phyloP scores from a whole-genome alignment of 2,113 vertebrate species.

The Mesitornis unicolor region DNA sequence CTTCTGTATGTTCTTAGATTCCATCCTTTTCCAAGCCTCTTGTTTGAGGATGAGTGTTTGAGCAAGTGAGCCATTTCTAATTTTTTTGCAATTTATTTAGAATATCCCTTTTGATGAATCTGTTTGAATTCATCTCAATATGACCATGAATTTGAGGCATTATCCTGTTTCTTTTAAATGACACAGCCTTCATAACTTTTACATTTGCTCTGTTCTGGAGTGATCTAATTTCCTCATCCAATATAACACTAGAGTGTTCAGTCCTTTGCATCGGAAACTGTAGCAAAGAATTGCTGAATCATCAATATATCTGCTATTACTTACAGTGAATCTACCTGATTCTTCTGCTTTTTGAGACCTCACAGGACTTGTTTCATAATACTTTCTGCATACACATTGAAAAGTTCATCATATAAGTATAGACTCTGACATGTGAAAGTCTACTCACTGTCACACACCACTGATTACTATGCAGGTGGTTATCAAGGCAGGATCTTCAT shows the following conservation, averaged over 20 bases:
- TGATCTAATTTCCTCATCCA: not conserved
- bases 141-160: not conserved
- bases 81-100: not conserved
- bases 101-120: not conserved
- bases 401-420: not conserved
- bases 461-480: not conserved
- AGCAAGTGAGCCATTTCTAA: not conserved
- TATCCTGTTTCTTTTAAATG: not conserved
- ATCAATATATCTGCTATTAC: not conserved
- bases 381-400: not conserved
- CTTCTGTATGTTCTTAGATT: not conserved
- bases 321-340: fast-evolving
- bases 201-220: not conserved
- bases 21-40: not conserved
- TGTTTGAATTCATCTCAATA: not conserved
- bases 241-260: not conserved
- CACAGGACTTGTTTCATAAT: not conserved
- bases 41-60: not conserved
- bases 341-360: not conserved
- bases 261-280: not conserved
- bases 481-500: not conserved
- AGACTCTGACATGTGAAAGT: not conserved
- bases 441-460: not conserved
- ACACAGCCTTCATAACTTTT: not conserved
- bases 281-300: not conserved